Percentiles rank a stretch among this genome's conserved stretches.
Conservation (phyloP, 2,888 invertebrate genomes). For the Argyresthia goedartella region DNA sequence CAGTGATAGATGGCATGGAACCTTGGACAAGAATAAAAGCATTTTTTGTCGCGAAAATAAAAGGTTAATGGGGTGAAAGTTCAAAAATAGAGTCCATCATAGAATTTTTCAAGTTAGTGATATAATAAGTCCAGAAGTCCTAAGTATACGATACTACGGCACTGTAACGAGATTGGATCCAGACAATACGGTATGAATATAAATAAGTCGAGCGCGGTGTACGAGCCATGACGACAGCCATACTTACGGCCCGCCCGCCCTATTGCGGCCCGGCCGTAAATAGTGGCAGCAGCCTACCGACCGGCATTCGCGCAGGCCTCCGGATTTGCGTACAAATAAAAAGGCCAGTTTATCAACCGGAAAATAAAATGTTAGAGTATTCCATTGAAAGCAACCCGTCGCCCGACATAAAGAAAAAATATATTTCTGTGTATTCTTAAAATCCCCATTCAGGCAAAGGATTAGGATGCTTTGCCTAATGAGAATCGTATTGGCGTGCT, state of each 20-base stretch:
- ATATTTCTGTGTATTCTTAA: neutral
- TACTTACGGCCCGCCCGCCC: constrained; percentile 46
- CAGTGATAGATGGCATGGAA: too few species aligned
- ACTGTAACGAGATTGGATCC: too few species aligned
- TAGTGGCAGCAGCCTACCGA: constrained; percentile 51
- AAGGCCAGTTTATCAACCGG: constrained; percentile 47
- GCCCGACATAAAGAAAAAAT: neutral
- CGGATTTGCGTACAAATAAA: constrained; percentile 62
- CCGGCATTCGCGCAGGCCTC: constrained; percentile 37
- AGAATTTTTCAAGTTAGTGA: too few species aligned
- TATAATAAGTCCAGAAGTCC: too few species aligned
- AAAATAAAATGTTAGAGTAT: constrained; percentile 18
- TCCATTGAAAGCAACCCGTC: neutral
- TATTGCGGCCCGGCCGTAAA: constrained; percentile 42
- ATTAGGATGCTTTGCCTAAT: constrained; percentile 1
- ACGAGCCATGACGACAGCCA: constrained; percentile 57
- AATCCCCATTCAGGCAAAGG: neutral
- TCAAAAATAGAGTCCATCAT: too few species aligned
- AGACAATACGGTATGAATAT: constrained; percentile 15
- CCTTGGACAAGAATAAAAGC: too few species aligned
- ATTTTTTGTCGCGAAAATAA: too few species aligned
- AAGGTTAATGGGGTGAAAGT: too few species aligned
- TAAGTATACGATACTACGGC: too few species aligned
- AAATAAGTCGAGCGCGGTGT: constrained; percentile 50
- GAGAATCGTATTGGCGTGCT: neutral